phyloP scores from a whole-genome alignment of 1,140 invertebrate species.

The Atta cephalotes region DNA sequence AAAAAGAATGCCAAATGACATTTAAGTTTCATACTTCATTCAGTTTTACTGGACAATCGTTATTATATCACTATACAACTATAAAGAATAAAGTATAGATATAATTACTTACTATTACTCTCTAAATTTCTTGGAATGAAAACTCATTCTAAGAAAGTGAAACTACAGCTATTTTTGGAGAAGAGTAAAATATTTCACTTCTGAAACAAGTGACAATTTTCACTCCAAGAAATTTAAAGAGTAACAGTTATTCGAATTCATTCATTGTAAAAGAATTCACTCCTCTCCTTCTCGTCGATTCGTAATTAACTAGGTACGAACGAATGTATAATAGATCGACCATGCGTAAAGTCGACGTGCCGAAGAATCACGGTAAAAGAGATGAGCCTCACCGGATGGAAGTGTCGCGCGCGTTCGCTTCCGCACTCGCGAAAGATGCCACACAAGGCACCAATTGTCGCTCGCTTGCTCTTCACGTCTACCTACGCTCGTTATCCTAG shows the following conservation, averaged over 20 bases:
- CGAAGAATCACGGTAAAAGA: slow-evolving; percentile 16
- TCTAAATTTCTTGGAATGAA: too few relatives aligned
- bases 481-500: slow-evolving; percentile 77
- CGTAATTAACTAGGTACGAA: slow-evolving; percentile 14
- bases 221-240: too few relatives aligned
- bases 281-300: background rate
- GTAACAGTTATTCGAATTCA: background rate
- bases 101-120: background rate
- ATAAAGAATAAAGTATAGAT: background rate
- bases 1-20: background rate
- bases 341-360: background rate
- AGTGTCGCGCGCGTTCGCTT: slow-evolving; percentile 2
- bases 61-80: background rate
- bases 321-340: background rate
- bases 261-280: background rate
- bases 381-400: background rate
- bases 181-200: too few relatives aligned
- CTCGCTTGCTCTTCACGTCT: slow-evolving; percentile 74
- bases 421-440: slow-evolving; percentile 22
- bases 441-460: slow-evolving; percentile 24
- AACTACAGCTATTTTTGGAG: too few relatives aligned
- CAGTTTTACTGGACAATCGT: background rate
- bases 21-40: background rate
- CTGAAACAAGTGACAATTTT: too few relatives aligned
- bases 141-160: too few relatives aligned